These are phyloP conservation scores for Batillaria attramentaria DNA, from an alignment of 1,140 invertebrate genomes.

Conservation along the genomic window DNA sequence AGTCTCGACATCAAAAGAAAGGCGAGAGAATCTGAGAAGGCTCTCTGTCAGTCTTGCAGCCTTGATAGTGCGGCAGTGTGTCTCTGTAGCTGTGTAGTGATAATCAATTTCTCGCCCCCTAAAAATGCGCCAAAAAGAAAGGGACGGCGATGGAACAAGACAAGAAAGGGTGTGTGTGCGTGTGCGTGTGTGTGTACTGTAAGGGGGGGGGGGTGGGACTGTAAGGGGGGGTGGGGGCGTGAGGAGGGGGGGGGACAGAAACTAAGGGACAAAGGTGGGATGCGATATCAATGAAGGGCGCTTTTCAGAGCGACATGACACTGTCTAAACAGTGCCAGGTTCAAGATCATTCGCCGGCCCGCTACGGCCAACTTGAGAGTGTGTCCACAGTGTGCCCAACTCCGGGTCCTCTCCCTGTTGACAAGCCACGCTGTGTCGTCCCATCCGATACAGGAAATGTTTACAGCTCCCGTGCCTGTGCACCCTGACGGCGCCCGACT, in stretches of 20 bases:
- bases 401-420: neutral
- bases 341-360: neutral
- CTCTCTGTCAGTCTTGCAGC: no score
- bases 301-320: no score
- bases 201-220: neutral
- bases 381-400: neutral
- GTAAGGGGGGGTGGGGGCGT: neutral
- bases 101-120: neutral
- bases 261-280: neutral
- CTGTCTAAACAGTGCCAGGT: neutral
- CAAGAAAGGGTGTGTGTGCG: no score
- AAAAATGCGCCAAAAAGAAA: neutral
- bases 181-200: neutral
- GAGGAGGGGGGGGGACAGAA: neutral
- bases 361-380: neutral
- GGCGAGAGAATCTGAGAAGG: no score
- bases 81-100: neutral
- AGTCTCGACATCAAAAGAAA: no score
- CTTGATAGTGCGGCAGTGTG: neutral
- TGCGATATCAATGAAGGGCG: no score
- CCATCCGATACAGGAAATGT: neutral
- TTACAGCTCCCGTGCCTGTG: no score
- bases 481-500: no score
- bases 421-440: neutral
- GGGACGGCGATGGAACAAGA: neutral